Percentiles rank a stretch among this genome's conserved stretches.
Evolutionary conservation across 2,888 invertebrate species (phyloP).

Genomic region (Acleris emargana): DNA sequence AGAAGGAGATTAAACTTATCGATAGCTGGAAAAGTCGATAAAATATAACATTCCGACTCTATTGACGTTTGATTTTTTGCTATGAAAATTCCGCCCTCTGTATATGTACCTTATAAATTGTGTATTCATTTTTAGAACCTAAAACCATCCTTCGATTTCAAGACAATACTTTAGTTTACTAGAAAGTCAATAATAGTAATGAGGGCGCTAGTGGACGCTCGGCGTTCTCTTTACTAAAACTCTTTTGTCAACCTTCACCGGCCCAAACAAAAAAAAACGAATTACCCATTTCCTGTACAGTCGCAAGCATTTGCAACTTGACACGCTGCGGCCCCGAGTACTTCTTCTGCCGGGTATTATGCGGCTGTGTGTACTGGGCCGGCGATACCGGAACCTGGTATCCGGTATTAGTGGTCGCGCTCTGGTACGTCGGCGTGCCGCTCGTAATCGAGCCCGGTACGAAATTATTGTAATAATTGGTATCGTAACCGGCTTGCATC

Average conservation of each 20-base stretch:
- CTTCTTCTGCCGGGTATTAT: slow-evolving; percentile 73
- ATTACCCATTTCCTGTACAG: slow-evolving; percentile 91
- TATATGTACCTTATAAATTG: too few relatives aligned
- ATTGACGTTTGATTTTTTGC: too few relatives aligned
- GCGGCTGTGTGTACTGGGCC: slow-evolving; percentile 40
- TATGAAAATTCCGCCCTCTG: too few relatives aligned
- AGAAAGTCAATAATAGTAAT: too few relatives aligned
- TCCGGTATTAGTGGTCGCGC: slow-evolving; percentile 57
- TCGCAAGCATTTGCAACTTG: slow-evolving; percentile 81
- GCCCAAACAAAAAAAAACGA: slow-evolving; percentile 50
- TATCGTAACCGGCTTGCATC: slow-evolving; percentile 25
- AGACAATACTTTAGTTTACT: too few relatives aligned
- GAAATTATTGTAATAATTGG: slow-evolving; percentile 16
- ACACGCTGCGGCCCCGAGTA: slow-evolving; percentile 83
- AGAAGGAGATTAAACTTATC: too few relatives aligned
- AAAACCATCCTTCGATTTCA: too few relatives aligned
- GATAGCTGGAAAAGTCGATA: too few relatives aligned
- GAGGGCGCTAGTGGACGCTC: too few relatives aligned
- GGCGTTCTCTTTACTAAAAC: slow-evolving; percentile 18
- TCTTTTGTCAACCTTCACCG: slow-evolving; percentile 44
- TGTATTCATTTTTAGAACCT: too few relatives aligned
- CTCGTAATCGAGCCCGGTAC: slow-evolving; percentile 38
- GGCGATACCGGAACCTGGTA: slow-evolving; percentile 39
- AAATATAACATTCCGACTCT: too few relatives aligned
- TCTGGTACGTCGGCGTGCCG: slow-evolving; percentile 40